These are phyloP conservation scores for Garra rufa DNA, from an alignment of 2,113 vertebrate genomes.

Conservation along the genomic window DNA sequence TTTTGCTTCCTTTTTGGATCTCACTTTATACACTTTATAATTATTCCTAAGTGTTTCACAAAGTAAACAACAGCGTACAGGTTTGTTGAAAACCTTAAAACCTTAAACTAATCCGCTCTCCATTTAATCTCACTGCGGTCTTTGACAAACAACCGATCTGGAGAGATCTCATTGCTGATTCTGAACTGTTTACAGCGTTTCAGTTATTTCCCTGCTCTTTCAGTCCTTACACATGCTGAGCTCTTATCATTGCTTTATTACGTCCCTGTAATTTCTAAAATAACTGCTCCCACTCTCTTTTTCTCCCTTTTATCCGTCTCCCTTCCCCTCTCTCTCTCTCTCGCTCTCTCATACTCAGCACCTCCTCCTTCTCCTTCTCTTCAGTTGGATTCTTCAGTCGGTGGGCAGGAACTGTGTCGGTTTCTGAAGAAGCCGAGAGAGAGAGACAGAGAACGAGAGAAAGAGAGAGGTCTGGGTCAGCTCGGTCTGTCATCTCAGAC, in stretches of 20 bases:
- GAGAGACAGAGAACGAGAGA: not conserved
- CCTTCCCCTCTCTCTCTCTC: conserved; percentile 28
- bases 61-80: too few relatives aligned
- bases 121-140: not conserved
- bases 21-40: too few relatives aligned
- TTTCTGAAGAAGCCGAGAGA: conserved; percentile 58
- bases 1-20: too few relatives aligned
- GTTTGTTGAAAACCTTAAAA: not conserved
- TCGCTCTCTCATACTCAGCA: conserved; percentile 36
- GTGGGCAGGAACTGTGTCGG: conserved; percentile 74
- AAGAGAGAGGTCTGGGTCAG: conserved; percentile 66
- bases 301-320: conserved; percentile 65
- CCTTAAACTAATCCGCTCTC: not conserved
- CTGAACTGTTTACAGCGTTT: not conserved
- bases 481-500: conserved; percentile 73
- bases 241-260: not conserved
- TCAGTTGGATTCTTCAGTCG: conserved; percentile 76
- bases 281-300: conserved; percentile 24
- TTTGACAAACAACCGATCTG: not conserved
- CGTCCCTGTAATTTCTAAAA: conserved; percentile 22
- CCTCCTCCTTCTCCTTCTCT: conserved; percentile 38
- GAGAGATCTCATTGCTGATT: not conserved
- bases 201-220: not conserved
- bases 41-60: too few relatives aligned
- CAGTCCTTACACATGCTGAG: not conserved